phyloP scores from a whole-genome alignment of 2,113 vertebrate species.

The Oreotrochilus melanogaster region DNA sequence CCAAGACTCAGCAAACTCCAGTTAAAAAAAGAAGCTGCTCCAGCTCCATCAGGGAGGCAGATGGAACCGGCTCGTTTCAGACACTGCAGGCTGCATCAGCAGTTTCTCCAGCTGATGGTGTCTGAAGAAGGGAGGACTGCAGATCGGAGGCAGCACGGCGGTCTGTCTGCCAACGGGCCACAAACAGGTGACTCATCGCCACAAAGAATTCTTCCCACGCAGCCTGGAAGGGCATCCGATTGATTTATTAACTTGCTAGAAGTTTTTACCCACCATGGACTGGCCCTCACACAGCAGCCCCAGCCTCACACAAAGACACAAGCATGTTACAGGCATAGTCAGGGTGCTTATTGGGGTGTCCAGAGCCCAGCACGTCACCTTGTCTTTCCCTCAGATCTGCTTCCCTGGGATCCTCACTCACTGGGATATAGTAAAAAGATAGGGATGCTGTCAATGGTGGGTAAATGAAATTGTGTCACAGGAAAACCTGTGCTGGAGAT shows the following conservation, averaged over 20 bases:
- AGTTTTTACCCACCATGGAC: background rate
- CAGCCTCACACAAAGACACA: background rate
- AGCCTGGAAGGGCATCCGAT: background rate
- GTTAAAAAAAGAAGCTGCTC: slow-evolving; percentile 65
- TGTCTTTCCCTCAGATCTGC: background rate
- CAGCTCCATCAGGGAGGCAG: slow-evolving; percentile 64
- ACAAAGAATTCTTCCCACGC: rapidly evolving
- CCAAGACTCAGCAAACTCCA: slow-evolving; percentile 67
- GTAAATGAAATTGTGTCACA: rapidly evolving
- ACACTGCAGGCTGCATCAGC: slow-evolving; percentile 68
- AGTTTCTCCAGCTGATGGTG: slow-evolving; percentile 59
- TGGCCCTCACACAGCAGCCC: background rate
- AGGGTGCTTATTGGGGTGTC: background rate
- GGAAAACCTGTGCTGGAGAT: background rate
- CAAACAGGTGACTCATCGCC: slow-evolving; percentile 24
- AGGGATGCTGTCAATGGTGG: background rate
- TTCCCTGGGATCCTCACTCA: background rate
- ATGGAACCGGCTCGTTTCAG: slow-evolving; percentile 56
- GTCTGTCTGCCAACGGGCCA: background rate
- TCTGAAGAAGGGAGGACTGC: slow-evolving; percentile 47
- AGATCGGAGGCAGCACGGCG: background rate
- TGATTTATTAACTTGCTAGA: slow-evolving; percentile 4
- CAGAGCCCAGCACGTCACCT: background rate
- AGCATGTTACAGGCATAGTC: rapidly evolving
- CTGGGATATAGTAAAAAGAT: background rate